Percentiles rank a stretch among this genome's conserved stretches.
These are phyloP conservation scores for Chrysolina haemoptera DNA, from an alignment of 2,888 invertebrate genomes.

Conservation along the genomic window DNA sequence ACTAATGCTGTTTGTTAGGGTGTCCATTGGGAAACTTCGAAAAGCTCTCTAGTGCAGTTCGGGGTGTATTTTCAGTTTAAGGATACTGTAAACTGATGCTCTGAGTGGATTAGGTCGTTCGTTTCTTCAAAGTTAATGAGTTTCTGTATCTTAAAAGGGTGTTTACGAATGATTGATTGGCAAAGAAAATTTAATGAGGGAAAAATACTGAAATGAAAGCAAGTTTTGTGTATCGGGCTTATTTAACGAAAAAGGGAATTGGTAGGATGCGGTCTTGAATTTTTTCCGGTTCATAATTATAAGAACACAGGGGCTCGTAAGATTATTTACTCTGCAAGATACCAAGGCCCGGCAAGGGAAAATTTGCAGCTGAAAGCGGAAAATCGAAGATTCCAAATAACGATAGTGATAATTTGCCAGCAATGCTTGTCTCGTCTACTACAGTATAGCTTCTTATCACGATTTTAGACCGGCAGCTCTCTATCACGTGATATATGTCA, in stretches of 20 bases:
- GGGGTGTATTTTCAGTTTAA: conserved; percentile 12
- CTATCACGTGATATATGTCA: too few species aligned
- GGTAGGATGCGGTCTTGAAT: not conserved
- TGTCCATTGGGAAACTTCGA: conserved; percentile 3
- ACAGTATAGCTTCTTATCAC: too few species aligned
- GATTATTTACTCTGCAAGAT: not conserved
- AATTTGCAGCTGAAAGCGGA: too few species aligned
- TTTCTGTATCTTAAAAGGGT: conserved; percentile 4
- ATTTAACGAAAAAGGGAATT: not conserved
- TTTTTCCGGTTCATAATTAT: not conserved
- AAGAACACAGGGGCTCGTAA: not conserved
- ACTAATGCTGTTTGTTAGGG: conserved; percentile 10
- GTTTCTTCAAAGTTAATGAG: conserved; percentile 16
- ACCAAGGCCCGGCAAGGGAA: not conserved
- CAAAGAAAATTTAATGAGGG: not conserved
- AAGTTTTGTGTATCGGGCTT: not conserved
- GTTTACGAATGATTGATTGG: conserved; percentile 11
- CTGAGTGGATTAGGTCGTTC: conserved; percentile 4
- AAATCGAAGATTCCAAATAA: too few species aligned
- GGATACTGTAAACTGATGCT: conserved; percentile 7
- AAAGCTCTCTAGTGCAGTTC: conserved; percentile 1
- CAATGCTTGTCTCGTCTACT: too few species aligned
- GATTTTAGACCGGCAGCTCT: too few species aligned
- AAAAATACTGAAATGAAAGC: not conserved
- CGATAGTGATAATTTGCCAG: too few species aligned